Percentiles rank a stretch among this genome's conserved stretches.
These are phyloP conservation scores for Trichogramma evanescens DNA, from an alignment of 2,888 invertebrate genomes.

Conservation along the genomic window DNA sequence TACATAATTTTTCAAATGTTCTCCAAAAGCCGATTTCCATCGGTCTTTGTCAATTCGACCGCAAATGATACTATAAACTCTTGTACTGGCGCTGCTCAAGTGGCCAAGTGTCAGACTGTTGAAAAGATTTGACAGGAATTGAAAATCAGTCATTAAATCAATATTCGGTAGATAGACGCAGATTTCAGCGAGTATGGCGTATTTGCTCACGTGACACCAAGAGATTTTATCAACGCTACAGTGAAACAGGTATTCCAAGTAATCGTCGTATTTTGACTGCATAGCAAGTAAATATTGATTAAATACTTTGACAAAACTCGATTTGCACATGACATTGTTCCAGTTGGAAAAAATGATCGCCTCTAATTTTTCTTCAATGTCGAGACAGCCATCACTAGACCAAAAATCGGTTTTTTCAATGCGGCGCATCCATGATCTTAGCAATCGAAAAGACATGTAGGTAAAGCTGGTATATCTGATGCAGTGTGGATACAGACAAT, in stretches of 20 bases:
- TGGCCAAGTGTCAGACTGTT: conserved; percentile 50
- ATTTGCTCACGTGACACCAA: conserved; percentile 58
- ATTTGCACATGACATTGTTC: conserved; percentile 56
- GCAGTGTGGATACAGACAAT: conserved; percentile 43
- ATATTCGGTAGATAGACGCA: conserved; percentile 38
- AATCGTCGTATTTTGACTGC: conserved; percentile 31
- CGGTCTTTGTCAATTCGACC: conserved; percentile 45
- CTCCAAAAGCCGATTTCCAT: conserved; percentile 50
- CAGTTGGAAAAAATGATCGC: conserved; percentile 56
- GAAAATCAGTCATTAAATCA: conserved; percentile 23
- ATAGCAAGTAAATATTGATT: conserved; percentile 40
- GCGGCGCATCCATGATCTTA: conserved; percentile 48
- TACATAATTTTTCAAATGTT: conserved; percentile 38
- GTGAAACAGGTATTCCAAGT: conserved; percentile 34
- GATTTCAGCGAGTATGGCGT: conserved; percentile 53
- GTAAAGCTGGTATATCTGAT: conserved; percentile 52
- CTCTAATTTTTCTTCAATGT: conserved; percentile 47
- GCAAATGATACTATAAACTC: conserved; percentile 53
- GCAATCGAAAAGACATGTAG: conserved; percentile 51
- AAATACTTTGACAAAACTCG: conserved; percentile 50
- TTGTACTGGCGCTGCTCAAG: conserved; percentile 56
- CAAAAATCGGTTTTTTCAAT: conserved; percentile 43
- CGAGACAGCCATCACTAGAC: conserved; percentile 36
- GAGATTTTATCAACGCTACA: conserved; percentile 41
- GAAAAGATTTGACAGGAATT: conserved; percentile 30